phyloP scores from a whole-genome alignment of 2,797 vertebrate genomes.

The Sarcoramphus papa region DNA sequence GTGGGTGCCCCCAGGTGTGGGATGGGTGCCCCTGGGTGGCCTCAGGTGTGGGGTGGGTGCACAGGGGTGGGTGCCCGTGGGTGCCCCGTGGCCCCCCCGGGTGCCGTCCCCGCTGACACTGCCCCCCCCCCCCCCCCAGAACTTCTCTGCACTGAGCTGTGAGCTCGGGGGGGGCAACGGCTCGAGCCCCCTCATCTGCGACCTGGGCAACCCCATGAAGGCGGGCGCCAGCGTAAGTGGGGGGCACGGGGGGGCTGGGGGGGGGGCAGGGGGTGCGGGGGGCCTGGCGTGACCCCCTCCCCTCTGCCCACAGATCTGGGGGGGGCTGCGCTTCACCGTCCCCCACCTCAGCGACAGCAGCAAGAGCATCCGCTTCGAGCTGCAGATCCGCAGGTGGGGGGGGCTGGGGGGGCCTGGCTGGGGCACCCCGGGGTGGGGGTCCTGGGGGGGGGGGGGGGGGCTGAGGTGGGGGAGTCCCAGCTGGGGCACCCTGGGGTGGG shows the following conservation, averaged over 20 bases:
- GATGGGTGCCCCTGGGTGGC: neutral
- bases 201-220: constrained; percentile 94
- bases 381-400: constrained; percentile 88
- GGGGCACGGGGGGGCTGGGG: neutral
- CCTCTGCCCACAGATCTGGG: constrained; percentile 76
- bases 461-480: too few species aligned
- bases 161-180: constrained; percentile 85
- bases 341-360: constrained; percentile 83
- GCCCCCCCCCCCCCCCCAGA: constrained; percentile 65
- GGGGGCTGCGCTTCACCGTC: constrained; percentile 88
- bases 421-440: too few species aligned
- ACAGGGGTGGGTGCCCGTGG: neutral
- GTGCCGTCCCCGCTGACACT: neutral
- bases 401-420: neutral
- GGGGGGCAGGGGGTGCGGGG: too few species aligned
- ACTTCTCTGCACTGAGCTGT: constrained; percentile 85
- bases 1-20: neutral
- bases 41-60: neutral
- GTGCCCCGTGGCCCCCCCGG: neutral
- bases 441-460: neutral
- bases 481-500: neutral
- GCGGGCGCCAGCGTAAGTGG: constrained; percentile 83
- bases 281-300: neutral
- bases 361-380: constrained; percentile 86
- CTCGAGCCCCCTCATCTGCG: constrained; percentile 86